Conservation (phyloP, 2,888 invertebrate species). For the Vesta saturnalis region DNA sequence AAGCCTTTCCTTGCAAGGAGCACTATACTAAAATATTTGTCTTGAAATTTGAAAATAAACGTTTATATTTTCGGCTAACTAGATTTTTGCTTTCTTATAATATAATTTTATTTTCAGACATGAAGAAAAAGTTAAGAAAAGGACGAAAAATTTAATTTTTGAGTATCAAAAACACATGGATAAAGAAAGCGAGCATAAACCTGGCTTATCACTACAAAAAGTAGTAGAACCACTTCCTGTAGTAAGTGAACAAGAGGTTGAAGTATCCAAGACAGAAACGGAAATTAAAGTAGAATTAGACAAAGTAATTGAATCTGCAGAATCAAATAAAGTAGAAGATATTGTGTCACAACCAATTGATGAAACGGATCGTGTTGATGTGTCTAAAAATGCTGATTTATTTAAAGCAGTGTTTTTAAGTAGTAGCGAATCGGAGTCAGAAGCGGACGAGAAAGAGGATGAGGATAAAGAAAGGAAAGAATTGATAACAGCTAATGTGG, state of each 20-base stretch:
- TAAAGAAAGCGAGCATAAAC: conserved; percentile 43
- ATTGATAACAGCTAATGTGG: conserved; percentile 51
- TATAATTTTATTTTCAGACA: conserved; percentile 57
- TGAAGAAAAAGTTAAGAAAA: conserved; percentile 68
- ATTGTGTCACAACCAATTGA: conserved; percentile 39
- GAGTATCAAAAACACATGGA: conserved; percentile 72
- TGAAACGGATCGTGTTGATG: conserved; percentile 56
- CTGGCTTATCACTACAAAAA: conserved; percentile 48
- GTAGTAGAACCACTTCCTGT: neutral
- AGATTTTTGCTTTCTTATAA: neutral
- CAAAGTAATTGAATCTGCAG: no score
- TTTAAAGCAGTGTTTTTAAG: conserved; percentile 91
- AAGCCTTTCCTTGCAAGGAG: no score
- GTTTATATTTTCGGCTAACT: no score
- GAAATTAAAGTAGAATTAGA: neutral
- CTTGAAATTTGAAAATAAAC: no score
- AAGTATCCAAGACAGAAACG: no score
- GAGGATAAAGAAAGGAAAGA: conserved; percentile 49
- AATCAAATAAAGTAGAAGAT: neutral
- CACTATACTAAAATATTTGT: no score
- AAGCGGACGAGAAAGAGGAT: conserved; percentile 55
- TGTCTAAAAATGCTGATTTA: conserved; percentile 74
- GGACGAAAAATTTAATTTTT: conserved; percentile 78
- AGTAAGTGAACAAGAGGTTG: conserved; percentile 50
- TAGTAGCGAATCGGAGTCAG: conserved; percentile 76